Evolutionary conservation across 2,113 vertebrate species (phyloP).

Genomic region (Ivindomyrus marchei): DNA sequence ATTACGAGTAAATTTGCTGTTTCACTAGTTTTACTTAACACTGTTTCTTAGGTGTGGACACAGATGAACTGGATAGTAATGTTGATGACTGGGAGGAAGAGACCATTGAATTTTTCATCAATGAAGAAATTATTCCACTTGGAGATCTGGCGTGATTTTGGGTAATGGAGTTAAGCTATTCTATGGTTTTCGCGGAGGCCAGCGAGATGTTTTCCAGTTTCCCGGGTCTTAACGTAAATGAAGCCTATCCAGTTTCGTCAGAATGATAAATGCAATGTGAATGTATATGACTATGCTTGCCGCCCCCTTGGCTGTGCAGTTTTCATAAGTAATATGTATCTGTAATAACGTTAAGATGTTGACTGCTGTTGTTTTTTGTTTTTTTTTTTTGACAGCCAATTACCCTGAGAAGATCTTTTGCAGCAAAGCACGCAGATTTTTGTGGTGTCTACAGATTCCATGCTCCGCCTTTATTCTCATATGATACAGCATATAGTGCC

Average conservation of each 20-base stretch:
- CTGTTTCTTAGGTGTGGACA: conserved; percentile 74
- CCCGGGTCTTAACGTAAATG: neutral
- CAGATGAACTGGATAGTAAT: conserved; percentile 92
- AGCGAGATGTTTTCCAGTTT: neutral
- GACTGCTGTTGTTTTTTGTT: neutral
- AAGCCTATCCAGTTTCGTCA: neutral
- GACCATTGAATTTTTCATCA: conserved; percentile 98
- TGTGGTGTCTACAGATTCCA: conserved; percentile 49
- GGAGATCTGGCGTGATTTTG: conserved; percentile 80
- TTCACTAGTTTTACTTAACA: neutral
- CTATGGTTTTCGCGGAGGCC: neutral
- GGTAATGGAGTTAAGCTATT: conserved; percentile 38
- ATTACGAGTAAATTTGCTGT: neutral
- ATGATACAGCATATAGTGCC: conserved; percentile 68
- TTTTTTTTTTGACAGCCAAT: conserved; percentile 42
- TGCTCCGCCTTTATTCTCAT: conserved; percentile 44
- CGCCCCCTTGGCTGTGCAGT: neutral
- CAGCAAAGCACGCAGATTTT: conserved; percentile 29
- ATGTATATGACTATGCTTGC: neutral
- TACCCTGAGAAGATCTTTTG: conserved; percentile 27
- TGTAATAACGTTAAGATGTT: neutral
- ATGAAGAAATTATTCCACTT: conserved; percentile 93
- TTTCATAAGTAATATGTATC: neutral
- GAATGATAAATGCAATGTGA: neutral
- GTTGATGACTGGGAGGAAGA: conserved; percentile 98